These are phyloP conservation scores for Thelaira solivaga DNA, from an alignment of 2,888 invertebrate genomes.

Conservation along the genomic window DNA sequence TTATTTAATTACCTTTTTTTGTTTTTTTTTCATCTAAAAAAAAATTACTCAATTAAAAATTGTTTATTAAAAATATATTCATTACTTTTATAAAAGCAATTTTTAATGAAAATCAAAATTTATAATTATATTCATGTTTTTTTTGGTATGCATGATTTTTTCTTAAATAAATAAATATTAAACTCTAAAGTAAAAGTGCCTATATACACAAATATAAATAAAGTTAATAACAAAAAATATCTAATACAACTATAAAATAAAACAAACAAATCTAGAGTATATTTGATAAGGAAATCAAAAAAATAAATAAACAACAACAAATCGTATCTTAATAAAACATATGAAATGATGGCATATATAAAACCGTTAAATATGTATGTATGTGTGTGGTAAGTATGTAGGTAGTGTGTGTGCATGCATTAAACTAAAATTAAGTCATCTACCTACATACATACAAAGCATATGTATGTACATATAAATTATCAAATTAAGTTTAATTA, in stretches of 20 bases:
- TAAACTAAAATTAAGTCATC: neutral
- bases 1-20: too few species aligned
- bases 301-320: neutral
- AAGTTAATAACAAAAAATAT: constrained; percentile 16
- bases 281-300: neutral
- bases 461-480: neutral
- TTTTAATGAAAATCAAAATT: constrained; percentile 16
- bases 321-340: neutral
- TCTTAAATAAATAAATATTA: constrained; percentile 29
- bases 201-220: constrained; percentile 37
- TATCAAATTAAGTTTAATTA: neutral
- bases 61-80: neutral
- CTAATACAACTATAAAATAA: constrained; percentile 23
- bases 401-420: neutral
- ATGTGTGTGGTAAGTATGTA: too few species aligned
- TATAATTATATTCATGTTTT: constrained; percentile 25
- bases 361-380: neutral
- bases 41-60: neutral
- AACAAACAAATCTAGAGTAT: neutral
- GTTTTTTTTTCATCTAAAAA: too few species aligned
- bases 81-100: neutral
- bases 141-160: constrained; percentile 42
- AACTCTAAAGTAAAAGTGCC: constrained; percentile 54
- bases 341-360: neutral
- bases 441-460: neutral